phyloP scores from a whole-genome alignment of 1,140 invertebrate genomes.

The Papilio helenus region DNA sequence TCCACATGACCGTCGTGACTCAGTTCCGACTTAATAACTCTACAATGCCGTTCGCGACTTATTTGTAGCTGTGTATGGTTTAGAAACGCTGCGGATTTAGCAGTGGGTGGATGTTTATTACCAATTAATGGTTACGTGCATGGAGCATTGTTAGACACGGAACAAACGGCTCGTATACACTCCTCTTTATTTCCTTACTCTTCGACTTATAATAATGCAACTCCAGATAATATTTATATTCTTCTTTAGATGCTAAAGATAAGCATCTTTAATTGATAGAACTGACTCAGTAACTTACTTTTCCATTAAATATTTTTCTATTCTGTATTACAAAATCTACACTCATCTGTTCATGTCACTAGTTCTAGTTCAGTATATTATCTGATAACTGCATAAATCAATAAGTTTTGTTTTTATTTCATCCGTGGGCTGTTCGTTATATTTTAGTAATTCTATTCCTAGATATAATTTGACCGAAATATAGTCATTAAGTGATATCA shows the following conservation, averaged over 20 bases:
- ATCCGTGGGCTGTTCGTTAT: neutral
- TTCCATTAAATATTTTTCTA: neutral
- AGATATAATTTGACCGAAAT: conserved; percentile 31
- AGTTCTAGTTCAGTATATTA: too few species aligned
- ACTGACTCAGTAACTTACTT: neutral
- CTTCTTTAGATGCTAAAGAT: neutral
- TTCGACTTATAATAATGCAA: conserved; percentile 1
- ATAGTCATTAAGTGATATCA: conserved; percentile 26
- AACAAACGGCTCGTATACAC: conserved; percentile 24
- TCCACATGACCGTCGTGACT: conserved; percentile 74
- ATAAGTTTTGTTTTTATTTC: neutral
- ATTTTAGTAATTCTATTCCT: conserved; percentile 13
- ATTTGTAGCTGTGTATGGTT: conserved; percentile 54
- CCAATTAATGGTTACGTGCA: conserved; percentile 41
- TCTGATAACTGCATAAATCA: neutral
- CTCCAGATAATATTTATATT: conserved; percentile 2
- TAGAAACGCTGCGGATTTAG: conserved; percentile 52
- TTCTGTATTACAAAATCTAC: neutral
- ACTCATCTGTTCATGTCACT: too few species aligned
- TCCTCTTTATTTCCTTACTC: conserved; percentile 1
- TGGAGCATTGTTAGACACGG: conserved; percentile 22
- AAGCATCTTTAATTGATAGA: neutral
- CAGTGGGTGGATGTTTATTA: conserved; percentile 56
- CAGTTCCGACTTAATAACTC: conserved; percentile 63
- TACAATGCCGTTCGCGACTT: conserved; percentile 61